These are phyloP conservation scores for Cephus spinipes DNA, from an alignment of 2,888 invertebrate genomes.

Conservation along the genomic window DNA sequence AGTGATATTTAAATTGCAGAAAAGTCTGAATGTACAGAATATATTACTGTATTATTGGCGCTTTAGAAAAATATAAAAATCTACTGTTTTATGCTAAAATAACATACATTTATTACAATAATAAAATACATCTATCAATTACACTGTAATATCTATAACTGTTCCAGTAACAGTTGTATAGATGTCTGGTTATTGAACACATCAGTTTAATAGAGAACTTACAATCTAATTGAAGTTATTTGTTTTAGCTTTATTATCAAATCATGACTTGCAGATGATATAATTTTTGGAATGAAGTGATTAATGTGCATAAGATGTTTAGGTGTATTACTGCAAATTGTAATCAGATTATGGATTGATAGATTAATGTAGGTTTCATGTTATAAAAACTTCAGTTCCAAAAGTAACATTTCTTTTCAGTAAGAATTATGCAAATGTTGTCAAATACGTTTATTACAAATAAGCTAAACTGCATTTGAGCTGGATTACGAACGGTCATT, in stretches of 20 bases:
- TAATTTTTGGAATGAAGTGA: background rate
- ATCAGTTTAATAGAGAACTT: background rate
- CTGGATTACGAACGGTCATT: background rate
- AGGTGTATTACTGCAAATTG: background rate
- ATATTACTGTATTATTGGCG: conserved; percentile 35
- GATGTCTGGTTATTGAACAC: background rate
- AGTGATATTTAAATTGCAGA: conserved; percentile 14
- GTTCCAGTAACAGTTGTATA: background rate
- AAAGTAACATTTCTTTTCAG: background rate
- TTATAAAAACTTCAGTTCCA: background rate
- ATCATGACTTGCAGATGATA: background rate
- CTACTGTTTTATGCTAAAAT: conserved; percentile 27
- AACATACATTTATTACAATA: conserved; percentile 13
- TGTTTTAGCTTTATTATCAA: background rate
- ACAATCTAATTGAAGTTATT: background rate
- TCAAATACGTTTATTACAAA: background rate
- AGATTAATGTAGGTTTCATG: background rate
- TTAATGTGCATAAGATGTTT: background rate
- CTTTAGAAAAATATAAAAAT: conserved; percentile 42
- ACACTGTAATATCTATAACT: background rate
- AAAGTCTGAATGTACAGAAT: conserved; percentile 6
- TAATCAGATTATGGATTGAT: background rate
- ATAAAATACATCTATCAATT: conserved; percentile 5
- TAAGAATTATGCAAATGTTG: background rate
- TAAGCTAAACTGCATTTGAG: background rate